These are phyloP conservation scores for Brachirus orientalis DNA, from an alignment of 2,113 vertebrate species.

Conservation along the genomic window DNA sequence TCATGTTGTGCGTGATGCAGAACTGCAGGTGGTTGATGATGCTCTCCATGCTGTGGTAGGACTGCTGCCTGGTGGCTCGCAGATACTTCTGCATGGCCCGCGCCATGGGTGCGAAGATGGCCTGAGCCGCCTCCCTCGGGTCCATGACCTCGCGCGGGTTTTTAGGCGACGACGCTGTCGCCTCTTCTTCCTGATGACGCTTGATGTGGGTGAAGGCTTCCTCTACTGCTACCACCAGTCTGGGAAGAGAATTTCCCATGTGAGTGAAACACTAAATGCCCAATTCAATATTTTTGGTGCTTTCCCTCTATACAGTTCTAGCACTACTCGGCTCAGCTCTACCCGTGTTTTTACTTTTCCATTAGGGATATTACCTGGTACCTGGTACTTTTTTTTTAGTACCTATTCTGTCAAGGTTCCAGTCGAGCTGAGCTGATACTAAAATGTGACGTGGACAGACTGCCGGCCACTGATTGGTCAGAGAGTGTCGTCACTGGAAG, in stretches of 20 bases:
- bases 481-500: too few relatives aligned
- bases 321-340: too few relatives aligned
- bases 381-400: too few relatives aligned
- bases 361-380: too few relatives aligned
- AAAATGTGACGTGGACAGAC: too few relatives aligned
- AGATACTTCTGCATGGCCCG: slow-evolving; percentile 98
- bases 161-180: slow-evolving; percentile 72
- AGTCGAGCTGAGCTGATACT: too few relatives aligned
- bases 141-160: slow-evolving; percentile 94
- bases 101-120: slow-evolving; percentile 96
- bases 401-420: too few relatives aligned
- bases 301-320: too few relatives aligned
- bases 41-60: slow-evolving; percentile 97
- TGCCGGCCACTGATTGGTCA: too few relatives aligned
- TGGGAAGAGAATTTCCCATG: slow-evolving; percentile 41
- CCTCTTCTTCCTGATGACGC: slow-evolving; percentile 86
- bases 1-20: slow-evolving; percentile 97
- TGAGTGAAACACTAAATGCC: too few relatives aligned
- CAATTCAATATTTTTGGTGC: too few relatives aligned
- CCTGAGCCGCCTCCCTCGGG: slow-evolving; percentile 92
- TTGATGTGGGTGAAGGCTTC: slow-evolving; percentile 97
- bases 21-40: slow-evolving; percentile 94
- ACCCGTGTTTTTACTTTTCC: too few relatives aligned
- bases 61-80: slow-evolving; percentile 92
- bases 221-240: slow-evolving; percentile 93